Conservation (phyloP, 2,888 invertebrate species). For the Heteropelma amictum region DNA sequence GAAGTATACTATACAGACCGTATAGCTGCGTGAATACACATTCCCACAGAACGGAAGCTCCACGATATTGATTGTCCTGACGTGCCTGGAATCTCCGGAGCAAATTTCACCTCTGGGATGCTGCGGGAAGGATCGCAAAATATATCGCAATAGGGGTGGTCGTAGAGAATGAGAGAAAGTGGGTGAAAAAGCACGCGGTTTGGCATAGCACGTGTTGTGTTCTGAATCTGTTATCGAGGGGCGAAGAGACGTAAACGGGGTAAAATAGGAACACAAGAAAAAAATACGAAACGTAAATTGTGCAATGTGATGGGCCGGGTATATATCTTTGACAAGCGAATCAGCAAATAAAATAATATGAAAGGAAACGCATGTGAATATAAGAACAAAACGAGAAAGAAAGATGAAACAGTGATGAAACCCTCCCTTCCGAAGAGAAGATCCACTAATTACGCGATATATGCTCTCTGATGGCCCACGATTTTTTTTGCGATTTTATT, state of each 20-base stretch:
- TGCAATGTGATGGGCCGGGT: constrained; percentile 16
- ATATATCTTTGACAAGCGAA: constrained; percentile 55
- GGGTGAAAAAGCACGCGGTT: constrained; percentile 51
- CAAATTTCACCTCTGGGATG: constrained; percentile 54
- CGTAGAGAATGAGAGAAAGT: constrained; percentile 6
- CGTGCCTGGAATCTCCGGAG: constrained; percentile 65
- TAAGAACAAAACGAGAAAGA: not conserved
- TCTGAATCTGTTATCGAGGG: constrained; percentile 60
- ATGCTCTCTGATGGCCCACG: no score
- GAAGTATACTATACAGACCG: constrained; percentile 21
- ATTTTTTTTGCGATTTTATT: not conserved
- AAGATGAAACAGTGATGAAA: not conserved
- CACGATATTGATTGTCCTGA: constrained; percentile 68
- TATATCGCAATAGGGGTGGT: not conserved
- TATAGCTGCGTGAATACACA: constrained; percentile 64
- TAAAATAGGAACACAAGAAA: not conserved
- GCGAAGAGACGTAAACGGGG: not conserved
- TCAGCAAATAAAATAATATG: constrained; percentile 56
- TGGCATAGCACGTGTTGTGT: constrained; percentile 49
- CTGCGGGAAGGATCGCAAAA: constrained; percentile 21
- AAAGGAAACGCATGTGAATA: constrained; percentile 12
- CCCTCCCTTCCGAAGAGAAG: no score
- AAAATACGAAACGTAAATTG: not conserved
- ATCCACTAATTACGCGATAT: no score
- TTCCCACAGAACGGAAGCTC: constrained; percentile 58